Evolutionary conservation across 2,888 invertebrate species (phyloP).

Genomic region (Marronus borbonicus): DNA sequence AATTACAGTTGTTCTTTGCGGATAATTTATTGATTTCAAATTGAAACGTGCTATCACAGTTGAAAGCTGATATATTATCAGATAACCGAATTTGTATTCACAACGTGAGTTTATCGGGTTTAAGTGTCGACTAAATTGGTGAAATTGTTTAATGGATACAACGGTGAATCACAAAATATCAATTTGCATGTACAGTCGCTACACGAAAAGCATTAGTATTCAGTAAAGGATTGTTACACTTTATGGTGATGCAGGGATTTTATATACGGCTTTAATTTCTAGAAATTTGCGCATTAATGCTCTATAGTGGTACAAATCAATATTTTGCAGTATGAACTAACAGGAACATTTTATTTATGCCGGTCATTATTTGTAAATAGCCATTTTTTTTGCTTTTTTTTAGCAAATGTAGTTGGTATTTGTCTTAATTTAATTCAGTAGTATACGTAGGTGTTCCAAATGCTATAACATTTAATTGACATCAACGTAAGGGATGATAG

Average conservation of each 20-base stretch:
- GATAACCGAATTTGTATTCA: constrained; percentile 13
- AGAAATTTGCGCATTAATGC: too few species aligned
- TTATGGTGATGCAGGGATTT: neutral
- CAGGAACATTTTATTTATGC: too few species aligned
- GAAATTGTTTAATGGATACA: neutral
- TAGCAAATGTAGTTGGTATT: too few species aligned
- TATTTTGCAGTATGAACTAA: too few species aligned
- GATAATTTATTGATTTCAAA: constrained; percentile 20
- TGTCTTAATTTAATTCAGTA: too few species aligned
- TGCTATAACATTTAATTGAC: too few species aligned
- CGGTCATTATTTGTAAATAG: neutral
- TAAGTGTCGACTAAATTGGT: neutral
- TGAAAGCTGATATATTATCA: constrained; percentile 20
- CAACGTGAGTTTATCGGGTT: neutral
- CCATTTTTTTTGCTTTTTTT: neutral
- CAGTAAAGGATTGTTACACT: neutral
- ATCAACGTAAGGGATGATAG: too few species aligned
- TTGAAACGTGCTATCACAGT: constrained; percentile 9
- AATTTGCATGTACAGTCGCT: neutral
- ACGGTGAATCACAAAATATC: neutral
- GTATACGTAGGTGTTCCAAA: too few species aligned
- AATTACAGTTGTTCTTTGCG: neutral
- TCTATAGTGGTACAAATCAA: too few species aligned
- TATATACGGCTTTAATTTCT: too few species aligned
- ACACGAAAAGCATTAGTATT: too few species aligned